These are phyloP conservation scores for Hesperophylax magnus DNA, from an alignment of 1,140 invertebrate genomes.

Conservation along the genomic window DNA sequence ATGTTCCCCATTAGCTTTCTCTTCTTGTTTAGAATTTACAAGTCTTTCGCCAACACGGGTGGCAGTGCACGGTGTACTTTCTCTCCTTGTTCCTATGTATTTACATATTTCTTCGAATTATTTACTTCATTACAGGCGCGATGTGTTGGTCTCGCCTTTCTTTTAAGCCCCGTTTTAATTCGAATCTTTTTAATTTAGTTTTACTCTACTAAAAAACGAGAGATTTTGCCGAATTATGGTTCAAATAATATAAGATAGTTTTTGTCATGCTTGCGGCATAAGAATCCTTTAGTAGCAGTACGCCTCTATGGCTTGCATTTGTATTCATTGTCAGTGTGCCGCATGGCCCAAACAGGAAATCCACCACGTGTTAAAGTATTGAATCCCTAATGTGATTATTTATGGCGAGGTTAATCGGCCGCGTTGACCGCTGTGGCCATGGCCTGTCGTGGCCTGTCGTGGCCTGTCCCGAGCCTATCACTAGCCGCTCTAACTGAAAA, in stretches of 20 bases:
- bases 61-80: slow-evolving; percentile 23
- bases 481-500: no score
- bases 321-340: slow-evolving; percentile 42
- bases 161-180: no score
- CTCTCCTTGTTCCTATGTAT: neutral
- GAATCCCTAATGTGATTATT: slow-evolving; percentile 56
- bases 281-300: no score
- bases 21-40: slow-evolving; percentile 7
- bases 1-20: slow-evolving; percentile 9
- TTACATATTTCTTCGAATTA: no score
- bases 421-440: slow-evolving; percentile 7
- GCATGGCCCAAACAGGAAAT: slow-evolving; percentile 50
- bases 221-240: no score
- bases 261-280: no score
- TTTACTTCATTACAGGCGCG: no score
- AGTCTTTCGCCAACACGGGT: neutral
- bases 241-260: no score
- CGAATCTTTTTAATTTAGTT: no score
- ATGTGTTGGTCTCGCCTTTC: no score
- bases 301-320: slow-evolving; percentile 36
- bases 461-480: neutral
- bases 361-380: slow-evolving; percentile 55
- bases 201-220: no score
- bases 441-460: neutral
- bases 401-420: slow-evolving; percentile 36